Evolutionary conservation across 2,113 vertebrate species (phyloP).

Genomic region (Ptychochromis oligacanthus): DNA sequence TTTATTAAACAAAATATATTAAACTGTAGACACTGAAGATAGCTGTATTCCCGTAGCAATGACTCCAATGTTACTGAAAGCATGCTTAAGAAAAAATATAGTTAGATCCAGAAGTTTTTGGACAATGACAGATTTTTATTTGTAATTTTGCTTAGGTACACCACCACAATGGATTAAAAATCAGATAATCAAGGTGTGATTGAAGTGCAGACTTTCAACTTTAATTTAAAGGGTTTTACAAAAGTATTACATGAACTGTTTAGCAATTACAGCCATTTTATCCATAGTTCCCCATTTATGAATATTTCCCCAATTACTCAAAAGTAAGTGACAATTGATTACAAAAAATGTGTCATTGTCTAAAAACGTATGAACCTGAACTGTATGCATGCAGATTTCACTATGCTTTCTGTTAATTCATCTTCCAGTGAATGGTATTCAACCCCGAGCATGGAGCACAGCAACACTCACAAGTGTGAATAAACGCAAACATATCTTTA

Average conservation of each 20-base stretch:
- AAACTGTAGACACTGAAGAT: not conserved
- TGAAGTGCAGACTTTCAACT: not conserved
- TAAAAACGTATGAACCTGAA: too few relatives aligned
- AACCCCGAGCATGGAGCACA: not conserved
- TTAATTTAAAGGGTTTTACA: not conserved
- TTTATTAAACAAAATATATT: not conserved
- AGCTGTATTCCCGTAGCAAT: not conserved
- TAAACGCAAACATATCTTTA: not conserved
- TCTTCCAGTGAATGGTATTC: not conserved
- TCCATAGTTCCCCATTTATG: too few relatives aligned
- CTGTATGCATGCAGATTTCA: not conserved
- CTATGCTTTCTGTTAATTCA: not conserved
- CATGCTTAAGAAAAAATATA: not conserved
- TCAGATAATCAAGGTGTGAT: not conserved
- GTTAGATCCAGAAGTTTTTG: too few relatives aligned
- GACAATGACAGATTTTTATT: not conserved
- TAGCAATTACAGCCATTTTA: too few relatives aligned
- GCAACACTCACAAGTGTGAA: not conserved
- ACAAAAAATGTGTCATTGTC: too few relatives aligned
- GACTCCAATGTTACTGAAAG: not conserved
- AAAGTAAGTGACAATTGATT: too few relatives aligned
- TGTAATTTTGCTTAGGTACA: not conserved
- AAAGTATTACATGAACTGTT: not conserved
- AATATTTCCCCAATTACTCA: too few relatives aligned
- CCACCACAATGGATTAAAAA: not conserved